Percentiles rank a stretch among this genome's conserved stretches.
Conservation (phyloP, 2,113 vertebrate species). For the Paradoxurus hermaphroditus region DNA sequence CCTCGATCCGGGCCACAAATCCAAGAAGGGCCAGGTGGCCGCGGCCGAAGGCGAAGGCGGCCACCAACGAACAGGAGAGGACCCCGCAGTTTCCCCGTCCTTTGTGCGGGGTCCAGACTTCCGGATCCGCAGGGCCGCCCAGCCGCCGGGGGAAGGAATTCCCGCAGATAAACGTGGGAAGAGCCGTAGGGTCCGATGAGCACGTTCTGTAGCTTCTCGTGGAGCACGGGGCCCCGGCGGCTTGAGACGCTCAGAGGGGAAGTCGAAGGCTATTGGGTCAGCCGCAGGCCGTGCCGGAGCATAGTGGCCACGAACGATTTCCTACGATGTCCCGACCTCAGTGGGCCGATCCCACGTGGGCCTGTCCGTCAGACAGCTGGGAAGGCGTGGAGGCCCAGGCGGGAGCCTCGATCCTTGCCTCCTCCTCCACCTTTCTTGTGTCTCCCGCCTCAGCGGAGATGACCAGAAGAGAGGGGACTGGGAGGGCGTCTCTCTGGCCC, state of each 20-base stretch:
- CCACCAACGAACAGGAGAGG: neutral
- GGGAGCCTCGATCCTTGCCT: neutral
- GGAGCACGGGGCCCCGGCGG: neutral
- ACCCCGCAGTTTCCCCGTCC: neutral
- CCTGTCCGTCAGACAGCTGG: too few relatives aligned
- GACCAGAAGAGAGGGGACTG: neutral
- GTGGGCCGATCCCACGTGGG: too few relatives aligned
- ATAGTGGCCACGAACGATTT: too few relatives aligned
- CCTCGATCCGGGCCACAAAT: neutral
- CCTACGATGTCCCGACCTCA: fast-evolving
- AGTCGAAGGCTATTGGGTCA: neutral
- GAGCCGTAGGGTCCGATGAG: neutral
- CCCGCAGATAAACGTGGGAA: neutral
- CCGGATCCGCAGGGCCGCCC: neutral
- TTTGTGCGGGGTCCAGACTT: neutral
- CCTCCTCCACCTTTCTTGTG: neutral
- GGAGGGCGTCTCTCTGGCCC: fast-evolving
- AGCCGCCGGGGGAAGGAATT: neutral
- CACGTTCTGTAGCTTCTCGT: neutral
- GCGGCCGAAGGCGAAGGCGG: neutral
- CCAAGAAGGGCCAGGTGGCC: neutral
- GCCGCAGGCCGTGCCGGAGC: neutral
- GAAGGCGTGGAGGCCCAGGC: neutral
- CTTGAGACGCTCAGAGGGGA: neutral
- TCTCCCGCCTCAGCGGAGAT: neutral